Evolutionary conservation across 2,888 invertebrate genomes (phyloP).

Genomic region (Epinotia bilunana): DNA sequence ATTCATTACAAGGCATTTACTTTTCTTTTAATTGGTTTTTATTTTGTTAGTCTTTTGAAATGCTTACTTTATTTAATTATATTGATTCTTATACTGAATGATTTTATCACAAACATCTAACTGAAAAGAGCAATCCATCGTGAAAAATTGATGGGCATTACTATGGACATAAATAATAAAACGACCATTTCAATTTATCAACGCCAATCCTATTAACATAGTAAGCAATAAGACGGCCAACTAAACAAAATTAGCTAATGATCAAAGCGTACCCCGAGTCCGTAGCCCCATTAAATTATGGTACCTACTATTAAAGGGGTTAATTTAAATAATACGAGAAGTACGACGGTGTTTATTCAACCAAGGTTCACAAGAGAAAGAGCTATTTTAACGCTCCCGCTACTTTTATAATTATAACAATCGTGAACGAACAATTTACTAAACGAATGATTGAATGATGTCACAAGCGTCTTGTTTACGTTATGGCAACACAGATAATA

Average conservation of each 20-base stretch:
- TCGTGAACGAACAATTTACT: too few relatives aligned
- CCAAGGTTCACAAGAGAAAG: too few relatives aligned
- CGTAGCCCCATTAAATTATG: constrained; percentile 37
- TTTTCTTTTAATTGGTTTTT: too few relatives aligned
- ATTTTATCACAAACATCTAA: not conserved
- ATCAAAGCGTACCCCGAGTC: constrained; percentile 10
- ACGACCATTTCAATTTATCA: constrained; percentile 27
- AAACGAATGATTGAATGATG: too few relatives aligned
- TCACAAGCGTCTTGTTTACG: too few relatives aligned
- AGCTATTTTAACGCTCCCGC: too few relatives aligned
- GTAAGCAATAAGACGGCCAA: constrained; percentile 35
- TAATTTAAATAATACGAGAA: too few relatives aligned
- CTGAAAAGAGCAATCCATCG: not conserved
- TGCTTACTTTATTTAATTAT: too few relatives aligned
- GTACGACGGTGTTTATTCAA: too few relatives aligned
- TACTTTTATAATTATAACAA: too few relatives aligned
- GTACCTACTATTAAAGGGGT: too few relatives aligned
- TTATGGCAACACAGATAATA: too few relatives aligned
- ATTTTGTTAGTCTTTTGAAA: not conserved
- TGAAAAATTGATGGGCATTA: not conserved
- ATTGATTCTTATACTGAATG: not conserved
- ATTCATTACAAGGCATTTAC: not conserved
- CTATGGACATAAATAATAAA: constrained; percentile 23
- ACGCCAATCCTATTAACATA: constrained; percentile 29
- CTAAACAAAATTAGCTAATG: constrained; percentile 44